phyloP scores from a whole-genome alignment of 1,140 invertebrate species.

The Bombus balteatus region DNA sequence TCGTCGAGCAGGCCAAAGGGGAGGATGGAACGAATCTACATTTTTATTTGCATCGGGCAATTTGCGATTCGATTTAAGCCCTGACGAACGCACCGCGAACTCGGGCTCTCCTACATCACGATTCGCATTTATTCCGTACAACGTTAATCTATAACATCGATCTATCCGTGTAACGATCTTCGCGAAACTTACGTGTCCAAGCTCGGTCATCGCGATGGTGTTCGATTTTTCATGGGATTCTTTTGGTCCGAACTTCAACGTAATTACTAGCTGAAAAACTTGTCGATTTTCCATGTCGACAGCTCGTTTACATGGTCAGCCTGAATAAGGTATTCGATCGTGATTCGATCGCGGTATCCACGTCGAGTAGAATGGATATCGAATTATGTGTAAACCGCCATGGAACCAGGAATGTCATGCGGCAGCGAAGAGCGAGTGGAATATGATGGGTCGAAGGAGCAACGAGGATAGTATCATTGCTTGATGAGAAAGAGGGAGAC shows the following conservation, averaged over 20 bases:
- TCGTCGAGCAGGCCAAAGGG: not conserved
- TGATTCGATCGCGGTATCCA: slow-evolving; percentile 10
- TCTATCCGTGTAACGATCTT: not conserved
- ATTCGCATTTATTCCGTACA: slow-evolving; percentile 66
- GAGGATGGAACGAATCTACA: slow-evolving; percentile 61
- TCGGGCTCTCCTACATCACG: slow-evolving; percentile 53
- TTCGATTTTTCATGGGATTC: slow-evolving; percentile 1
- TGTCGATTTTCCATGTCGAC: slow-evolving; percentile 10
- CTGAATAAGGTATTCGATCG: slow-evolving; percentile 32
- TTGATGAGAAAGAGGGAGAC: not conserved
- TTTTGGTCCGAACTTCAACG: not conserved
- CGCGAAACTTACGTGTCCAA: slow-evolving; percentile 8
- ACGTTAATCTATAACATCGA: not conserved
- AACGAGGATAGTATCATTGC: not conserved
- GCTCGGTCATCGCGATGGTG: not conserved
- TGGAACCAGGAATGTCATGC: slow-evolving; percentile 2
- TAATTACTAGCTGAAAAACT: slow-evolving; percentile 2
- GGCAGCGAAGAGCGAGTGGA: not conserved
- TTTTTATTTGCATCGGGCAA: slow-evolving; percentile 72
- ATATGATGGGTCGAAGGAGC: not conserved
- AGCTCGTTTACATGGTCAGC: not conserved
- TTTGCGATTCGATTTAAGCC: slow-evolving; percentile 73
- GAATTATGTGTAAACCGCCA: slow-evolving; percentile 24
- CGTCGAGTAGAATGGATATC: slow-evolving; percentile 34
- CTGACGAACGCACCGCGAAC: slow-evolving; percentile 46